These are phyloP conservation scores for Melanerpes aurifrons DNA, from an alignment of 2,113 vertebrate genomes.

Conservation along the genomic window DNA sequence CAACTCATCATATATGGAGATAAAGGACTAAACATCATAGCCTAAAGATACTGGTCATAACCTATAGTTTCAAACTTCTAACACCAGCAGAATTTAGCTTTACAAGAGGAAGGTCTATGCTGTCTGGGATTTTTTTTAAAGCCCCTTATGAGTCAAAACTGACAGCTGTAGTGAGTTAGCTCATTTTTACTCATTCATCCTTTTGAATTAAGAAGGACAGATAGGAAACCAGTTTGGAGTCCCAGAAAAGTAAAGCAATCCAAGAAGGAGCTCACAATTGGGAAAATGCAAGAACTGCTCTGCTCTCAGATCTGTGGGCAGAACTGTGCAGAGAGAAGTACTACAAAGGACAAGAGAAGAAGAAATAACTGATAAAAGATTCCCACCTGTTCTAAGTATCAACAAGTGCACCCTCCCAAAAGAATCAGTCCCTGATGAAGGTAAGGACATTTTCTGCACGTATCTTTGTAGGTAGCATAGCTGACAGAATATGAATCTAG, in stretches of 20 bases:
- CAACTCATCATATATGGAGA: background rate
- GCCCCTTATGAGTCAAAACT: slow-evolving; percentile 34
- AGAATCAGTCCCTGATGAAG: background rate
- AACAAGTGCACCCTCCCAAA: background rate
- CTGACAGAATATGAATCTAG: background rate
- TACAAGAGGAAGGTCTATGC: background rate
- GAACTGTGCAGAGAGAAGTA: background rate
- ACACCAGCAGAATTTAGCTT: background rate
- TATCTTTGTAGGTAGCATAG: background rate
- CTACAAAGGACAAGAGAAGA: background rate
- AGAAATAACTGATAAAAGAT: background rate
- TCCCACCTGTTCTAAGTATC: background rate
- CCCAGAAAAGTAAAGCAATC: background rate
- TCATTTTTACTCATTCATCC: slow-evolving; percentile 47
- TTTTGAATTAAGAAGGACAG: slow-evolving; percentile 37
- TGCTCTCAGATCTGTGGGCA: background rate
- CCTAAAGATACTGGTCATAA: background rate
- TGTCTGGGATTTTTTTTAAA: background rate
- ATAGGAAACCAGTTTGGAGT: background rate
- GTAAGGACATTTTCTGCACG: background rate
- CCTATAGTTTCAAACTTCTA: background rate
- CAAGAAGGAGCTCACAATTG: background rate
- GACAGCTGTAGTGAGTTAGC: slow-evolving; percentile 56
- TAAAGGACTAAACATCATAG: background rate
- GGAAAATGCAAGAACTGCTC: background rate